Evolutionary conservation across 2,888 invertebrate genomes (phyloP), one percentile per base, ranked within the genome.

Genomic region (Erynnis tages): DNA sequence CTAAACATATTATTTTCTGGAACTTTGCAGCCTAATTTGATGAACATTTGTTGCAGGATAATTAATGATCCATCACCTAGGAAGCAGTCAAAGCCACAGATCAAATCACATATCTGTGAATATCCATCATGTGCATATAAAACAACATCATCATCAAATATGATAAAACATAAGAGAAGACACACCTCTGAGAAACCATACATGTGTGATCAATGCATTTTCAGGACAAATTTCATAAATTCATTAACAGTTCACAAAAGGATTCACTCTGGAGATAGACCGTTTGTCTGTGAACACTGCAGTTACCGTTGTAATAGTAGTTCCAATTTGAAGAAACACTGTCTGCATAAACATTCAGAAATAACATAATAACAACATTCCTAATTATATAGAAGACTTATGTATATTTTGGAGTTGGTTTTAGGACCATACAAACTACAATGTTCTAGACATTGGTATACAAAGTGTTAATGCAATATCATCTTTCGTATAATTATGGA

Each of bases 111-210:
- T 69, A 57, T 67, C 16, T 92, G 92, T 72, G 78, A 90, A 56
- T 82, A 77, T 59, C 82, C 86, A 57, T 78, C 84, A 32, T 92
- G 92, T 65, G 77, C 76, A 25, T 92, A 92, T 69, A 81, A 79
- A 55, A 84, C 91, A 55, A 91, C 91, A 69, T 62, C 83, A 29
- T 79, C 80, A 16, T 86, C 82, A 32, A 90, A 90, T 65, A 71
- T 90, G n/a, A 76, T 74, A 32, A 90, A 87, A 59, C 90, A 90
- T 56, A 82, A 74, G 65, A 71, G 89, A 57, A 78, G 72, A 21
- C 90, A 90, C 54, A 84, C 84, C 4, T 71, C 75, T 34, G 86
- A 89, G 53, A 85, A 82, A 46, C 89, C 83, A 1, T 90, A 79
- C 61, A 70, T 86, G 21, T 90, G 90, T 74, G 89, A 90, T 48